Percentiles rank a stretch among this genome's conserved stretches.
Conservation (phyloP, 2,113 vertebrate species). For the Sorex araneus region DNA sequence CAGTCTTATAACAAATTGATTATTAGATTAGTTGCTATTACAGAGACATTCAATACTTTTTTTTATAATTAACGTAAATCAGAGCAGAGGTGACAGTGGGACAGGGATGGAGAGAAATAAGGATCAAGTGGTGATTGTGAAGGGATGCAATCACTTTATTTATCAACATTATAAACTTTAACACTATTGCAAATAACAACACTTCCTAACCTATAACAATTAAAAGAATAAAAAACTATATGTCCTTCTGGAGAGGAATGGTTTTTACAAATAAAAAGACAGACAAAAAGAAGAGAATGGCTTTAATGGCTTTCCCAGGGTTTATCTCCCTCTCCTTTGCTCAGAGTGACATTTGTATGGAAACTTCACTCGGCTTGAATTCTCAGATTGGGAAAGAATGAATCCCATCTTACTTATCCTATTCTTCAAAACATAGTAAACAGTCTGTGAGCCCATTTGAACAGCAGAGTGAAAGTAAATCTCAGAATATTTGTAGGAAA, state of each 20-base stretch:
- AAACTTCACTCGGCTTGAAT: not conserved
- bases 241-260: too few species aligned
- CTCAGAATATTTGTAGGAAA: not conserved
- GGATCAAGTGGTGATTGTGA: too few species aligned
- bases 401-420: not conserved
- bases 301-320: not conserved
- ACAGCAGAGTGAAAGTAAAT: not conserved
- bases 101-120: too few species aligned
- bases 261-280: not conserved
- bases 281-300: not conserved
- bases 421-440: not conserved
- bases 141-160: too few species aligned
- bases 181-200: too few species aligned
- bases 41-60: not conserved
- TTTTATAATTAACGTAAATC: too few species aligned
- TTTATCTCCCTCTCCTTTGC: not conserved
- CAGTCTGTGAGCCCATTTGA: not conserved
- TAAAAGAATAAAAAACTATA: too few species aligned
- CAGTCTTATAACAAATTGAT: conserved; percentile 2
- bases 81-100: too few species aligned
- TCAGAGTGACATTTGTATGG: not conserved
- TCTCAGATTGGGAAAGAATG: not conserved
- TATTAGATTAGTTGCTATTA: not conserved
- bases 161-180: too few species aligned
- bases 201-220: too few species aligned